Conservation (phyloP, 2,113 vertebrate species). For the Conger conger region DNA sequence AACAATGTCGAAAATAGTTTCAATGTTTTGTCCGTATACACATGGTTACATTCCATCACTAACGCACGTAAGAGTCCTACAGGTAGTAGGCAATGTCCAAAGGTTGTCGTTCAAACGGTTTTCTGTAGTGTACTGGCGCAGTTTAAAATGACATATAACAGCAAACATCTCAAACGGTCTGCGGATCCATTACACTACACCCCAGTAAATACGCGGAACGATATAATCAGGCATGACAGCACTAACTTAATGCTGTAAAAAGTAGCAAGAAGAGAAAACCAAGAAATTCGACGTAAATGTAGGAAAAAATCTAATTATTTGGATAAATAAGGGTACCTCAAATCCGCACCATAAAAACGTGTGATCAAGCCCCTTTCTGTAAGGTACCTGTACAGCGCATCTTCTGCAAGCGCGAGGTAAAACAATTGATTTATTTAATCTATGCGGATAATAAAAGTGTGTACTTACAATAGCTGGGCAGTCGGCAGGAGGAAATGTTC, state of each 20-base stretch:
- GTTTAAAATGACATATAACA: neutral
- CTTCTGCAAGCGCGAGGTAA: slow-evolving; percentile 38
- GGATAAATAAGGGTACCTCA: neutral
- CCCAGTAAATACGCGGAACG: neutral
- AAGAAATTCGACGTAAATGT: neutral
- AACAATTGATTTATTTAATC: slow-evolving; percentile 72
- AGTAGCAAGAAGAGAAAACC: neutral
- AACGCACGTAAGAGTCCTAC: neutral
- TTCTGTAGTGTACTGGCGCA: neutral
- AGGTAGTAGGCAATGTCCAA: neutral
- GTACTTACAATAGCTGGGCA: slow-evolving; percentile 95
- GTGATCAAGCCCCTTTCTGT: neutral
- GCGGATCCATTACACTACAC: neutral
- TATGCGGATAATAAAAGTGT: slow-evolving; percentile 81
- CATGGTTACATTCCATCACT: neutral
- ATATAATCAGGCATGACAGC: neutral
- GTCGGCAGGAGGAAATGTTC: slow-evolving; percentile 87
- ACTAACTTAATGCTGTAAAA: neutral
- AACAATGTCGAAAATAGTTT: neutral
- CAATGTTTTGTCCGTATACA: neutral
- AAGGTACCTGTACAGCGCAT: neutral
- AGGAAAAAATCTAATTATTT: neutral
- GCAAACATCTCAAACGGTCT: neutral
- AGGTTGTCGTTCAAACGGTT: neutral
- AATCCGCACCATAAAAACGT: slow-evolving; percentile 1